Conservation (phyloP, 35 echinoderm and acorn worm genomes). For the Ptychodera flava region DNA sequence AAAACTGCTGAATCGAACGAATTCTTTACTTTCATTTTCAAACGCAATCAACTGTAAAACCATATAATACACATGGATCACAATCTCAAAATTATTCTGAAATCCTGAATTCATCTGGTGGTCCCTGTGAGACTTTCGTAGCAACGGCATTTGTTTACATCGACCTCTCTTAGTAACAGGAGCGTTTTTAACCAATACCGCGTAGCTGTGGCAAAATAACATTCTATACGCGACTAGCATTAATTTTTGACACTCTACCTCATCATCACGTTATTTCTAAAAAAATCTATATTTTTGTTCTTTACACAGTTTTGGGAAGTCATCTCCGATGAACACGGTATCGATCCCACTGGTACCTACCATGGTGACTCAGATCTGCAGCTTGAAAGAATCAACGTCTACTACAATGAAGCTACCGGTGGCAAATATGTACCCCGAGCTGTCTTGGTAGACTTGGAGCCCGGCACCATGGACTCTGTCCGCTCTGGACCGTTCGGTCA, state of each 20-base stretch:
- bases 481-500: slow-evolving; percentile 90
- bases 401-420: slow-evolving; percentile 78
- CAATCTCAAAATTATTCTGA: no score
- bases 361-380: slow-evolving; percentile 81
- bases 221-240: neutral
- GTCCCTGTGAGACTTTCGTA: neutral
- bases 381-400: slow-evolving; percentile 76
- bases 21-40: neutral
- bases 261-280: neutral
- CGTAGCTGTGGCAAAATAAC: neutral
- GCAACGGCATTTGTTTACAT: neutral
- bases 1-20: neutral
- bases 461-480: slow-evolving; percentile 92
- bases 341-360: slow-evolving; percentile 68
- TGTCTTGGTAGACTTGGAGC: slow-evolving; percentile 75
- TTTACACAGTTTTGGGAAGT: slow-evolving; percentile 66
- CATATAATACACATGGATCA: neutral
- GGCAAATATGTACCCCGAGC: slow-evolving; percentile 93
- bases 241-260: neutral
- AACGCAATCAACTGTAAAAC: neutral
- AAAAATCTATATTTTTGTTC: neutral
- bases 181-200: neutral
- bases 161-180: neutral
- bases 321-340: slow-evolving; percentile 61
- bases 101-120: no score